Percentiles rank a stretch among this genome's conserved stretches.
Evolutionary conservation across 35 echinoderm and acorn worm species (phyloP).

Genomic region (Heliocidaris erythrogramma): DNA sequence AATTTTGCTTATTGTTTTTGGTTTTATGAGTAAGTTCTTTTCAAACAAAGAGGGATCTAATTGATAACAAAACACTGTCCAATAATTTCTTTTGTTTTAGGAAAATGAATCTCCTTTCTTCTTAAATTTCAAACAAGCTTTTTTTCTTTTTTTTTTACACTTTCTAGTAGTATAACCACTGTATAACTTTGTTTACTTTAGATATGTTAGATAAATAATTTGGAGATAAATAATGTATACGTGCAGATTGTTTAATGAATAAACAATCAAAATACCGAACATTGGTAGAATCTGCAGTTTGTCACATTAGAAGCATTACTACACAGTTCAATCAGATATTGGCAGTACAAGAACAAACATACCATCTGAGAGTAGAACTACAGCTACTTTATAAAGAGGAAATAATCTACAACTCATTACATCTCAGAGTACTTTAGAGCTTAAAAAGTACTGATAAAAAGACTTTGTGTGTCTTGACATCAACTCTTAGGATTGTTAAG

Average conservation of each 20-base stretch:
- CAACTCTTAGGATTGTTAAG: background rate
- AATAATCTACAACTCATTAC: background rate
- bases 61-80: background rate
- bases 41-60: too few relatives aligned
- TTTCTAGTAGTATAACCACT: background rate
- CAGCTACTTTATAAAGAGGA: background rate
- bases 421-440: background rate
- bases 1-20: too few relatives aligned
- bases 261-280: background rate
- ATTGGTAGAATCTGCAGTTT: too few relatives aligned
- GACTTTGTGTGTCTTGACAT: background rate
- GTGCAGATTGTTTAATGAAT: background rate
- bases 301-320: too few relatives aligned
- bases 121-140: background rate
- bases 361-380: background rate
- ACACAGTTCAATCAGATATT: too few relatives aligned
- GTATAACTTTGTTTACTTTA: background rate
- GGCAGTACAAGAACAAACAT: too few relatives aligned
- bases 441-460: background rate
- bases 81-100: background rate
- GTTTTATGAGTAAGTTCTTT: too few relatives aligned
- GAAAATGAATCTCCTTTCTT: background rate
- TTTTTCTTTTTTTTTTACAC: background rate
- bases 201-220: background rate
- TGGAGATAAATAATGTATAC: background rate